These are phyloP conservation scores for Lepidurus couesii DNA, from an alignment of 1,140 invertebrate genomes.

Conservation along the genomic window DNA sequence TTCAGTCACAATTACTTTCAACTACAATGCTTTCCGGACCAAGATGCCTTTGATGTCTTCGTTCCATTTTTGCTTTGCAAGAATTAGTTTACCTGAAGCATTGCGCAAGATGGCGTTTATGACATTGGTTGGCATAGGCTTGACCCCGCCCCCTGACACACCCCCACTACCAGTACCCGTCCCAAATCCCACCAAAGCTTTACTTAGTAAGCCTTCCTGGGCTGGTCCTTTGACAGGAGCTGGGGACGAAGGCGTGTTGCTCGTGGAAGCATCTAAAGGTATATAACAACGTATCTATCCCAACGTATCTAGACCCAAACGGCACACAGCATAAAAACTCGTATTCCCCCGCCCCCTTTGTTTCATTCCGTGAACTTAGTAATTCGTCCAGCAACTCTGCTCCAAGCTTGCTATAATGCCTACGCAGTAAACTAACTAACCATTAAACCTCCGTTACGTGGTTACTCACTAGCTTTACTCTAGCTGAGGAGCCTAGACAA, in stretches of 20 bases:
- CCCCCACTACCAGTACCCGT: constrained; percentile 12
- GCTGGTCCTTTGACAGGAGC: constrained; percentile 30
- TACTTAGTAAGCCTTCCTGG: neutral
- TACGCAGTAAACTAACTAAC: too few species aligned
- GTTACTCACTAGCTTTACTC: too few species aligned
- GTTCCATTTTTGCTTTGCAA: neutral
- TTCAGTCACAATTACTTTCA: neutral
- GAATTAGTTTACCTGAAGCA: constrained; percentile 10
- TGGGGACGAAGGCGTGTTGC: constrained; percentile 25
- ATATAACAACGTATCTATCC: neutral
- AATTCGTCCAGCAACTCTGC: too few species aligned
- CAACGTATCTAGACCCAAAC: constrained; percentile 5
- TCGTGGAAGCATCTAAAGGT: neutral
- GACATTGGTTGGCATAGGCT: constrained; percentile 2
- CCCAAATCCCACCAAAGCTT: constrained; percentile 14
- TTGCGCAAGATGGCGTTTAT: constrained; percentile 9
- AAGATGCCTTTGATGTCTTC: neutral
- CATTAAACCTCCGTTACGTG: too few species aligned
- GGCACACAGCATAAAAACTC: neutral
- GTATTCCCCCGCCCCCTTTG: neutral
- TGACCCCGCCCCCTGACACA: neutral
- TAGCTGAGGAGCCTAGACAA: neutral
- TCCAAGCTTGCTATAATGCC: too few species aligned
- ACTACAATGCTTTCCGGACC: neutral
- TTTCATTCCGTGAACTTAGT: neutral